Conservation (phyloP, 2,113 vertebrate species). For the Meles meles region DNA sequence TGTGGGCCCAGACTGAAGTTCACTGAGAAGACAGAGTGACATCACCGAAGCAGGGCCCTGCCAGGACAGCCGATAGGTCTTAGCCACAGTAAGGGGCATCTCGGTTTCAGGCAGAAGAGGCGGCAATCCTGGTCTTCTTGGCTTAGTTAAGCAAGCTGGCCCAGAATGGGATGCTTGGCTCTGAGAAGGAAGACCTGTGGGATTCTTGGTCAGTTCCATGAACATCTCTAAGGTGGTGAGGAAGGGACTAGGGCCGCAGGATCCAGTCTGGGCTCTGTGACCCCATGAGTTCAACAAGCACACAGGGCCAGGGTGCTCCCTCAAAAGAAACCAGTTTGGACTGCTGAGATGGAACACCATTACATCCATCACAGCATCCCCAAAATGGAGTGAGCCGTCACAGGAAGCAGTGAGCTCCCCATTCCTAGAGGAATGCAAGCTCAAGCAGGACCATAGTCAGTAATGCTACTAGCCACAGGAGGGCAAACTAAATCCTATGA, state of each 20-base stretch:
- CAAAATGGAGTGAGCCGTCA: not conserved
- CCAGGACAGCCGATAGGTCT: not conserved
- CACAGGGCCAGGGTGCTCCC: not conserved
- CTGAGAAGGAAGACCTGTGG: not conserved
- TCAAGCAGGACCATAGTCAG: not conserved
- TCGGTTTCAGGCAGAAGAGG: not conserved
- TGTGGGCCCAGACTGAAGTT: not conserved
- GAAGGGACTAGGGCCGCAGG: not conserved
- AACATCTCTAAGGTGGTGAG: not conserved
- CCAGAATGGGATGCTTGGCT: not conserved
- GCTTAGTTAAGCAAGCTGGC: not conserved
- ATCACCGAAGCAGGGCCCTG: not conserved
- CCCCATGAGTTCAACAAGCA: not conserved
- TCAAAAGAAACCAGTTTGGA: not conserved
- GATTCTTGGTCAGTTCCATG: too few relatives aligned
- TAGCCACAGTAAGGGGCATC: not conserved
- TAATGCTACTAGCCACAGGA: not conserved
- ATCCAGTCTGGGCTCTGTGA: not conserved
- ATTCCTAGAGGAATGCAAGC: not conserved
- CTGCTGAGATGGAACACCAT: not conserved
- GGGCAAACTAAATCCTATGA: not conserved
- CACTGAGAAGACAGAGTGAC: not conserved
- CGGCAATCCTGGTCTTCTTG: not conserved
- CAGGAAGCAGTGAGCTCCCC: not conserved
- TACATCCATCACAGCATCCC: not conserved